phyloP scores from a whole-genome alignment of 1,140 invertebrate genomes.

The Littorina saxatilis region DNA sequence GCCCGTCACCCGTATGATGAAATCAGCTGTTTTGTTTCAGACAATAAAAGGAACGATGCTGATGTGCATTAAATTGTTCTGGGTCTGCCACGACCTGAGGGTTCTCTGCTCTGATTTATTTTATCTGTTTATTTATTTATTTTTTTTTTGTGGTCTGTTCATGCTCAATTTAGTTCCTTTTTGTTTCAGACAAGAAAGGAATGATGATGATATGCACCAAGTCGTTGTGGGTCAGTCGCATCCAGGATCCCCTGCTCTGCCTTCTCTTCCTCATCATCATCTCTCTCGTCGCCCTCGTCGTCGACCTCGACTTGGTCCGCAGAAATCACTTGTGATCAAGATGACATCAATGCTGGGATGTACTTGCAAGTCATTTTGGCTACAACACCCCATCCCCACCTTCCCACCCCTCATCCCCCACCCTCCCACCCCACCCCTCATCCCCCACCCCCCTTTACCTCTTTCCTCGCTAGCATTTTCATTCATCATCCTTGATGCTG shows the following conservation, averaged over 20 bases:
- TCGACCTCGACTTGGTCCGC: conserved; percentile 9
- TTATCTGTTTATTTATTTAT: too few species aligned
- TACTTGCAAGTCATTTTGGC: too few species aligned
- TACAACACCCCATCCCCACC: too few species aligned
- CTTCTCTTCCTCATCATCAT: conserved; percentile 13
- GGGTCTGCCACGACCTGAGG: conserved; percentile 2
- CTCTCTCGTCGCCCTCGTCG: conserved; percentile 21
- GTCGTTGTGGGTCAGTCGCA: conserved; percentile 14
- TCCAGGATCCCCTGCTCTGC: conserved; percentile 22
- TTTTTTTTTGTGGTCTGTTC: too few species aligned
- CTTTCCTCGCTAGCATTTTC: too few species aligned
- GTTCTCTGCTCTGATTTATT: conserved; percentile 15
- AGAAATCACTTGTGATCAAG: conserved; percentile 1
- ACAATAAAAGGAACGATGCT: not conserved
- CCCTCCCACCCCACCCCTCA: too few species aligned
- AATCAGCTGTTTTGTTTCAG: conserved; percentile 12
- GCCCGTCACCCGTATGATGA: too few species aligned
- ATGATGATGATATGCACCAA: conserved; percentile 21
- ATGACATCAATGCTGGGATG: too few species aligned
- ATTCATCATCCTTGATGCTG: too few species aligned
- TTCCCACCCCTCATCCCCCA: too few species aligned
- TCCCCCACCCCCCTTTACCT: too few species aligned
- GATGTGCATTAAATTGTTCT: conserved; percentile 15
- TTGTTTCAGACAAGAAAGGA: conserved; percentile 6
- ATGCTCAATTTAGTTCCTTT: too few species aligned